Evolutionary conservation across 2,888 invertebrate genomes (phyloP).

Genomic region (Ochropleura plecta): DNA sequence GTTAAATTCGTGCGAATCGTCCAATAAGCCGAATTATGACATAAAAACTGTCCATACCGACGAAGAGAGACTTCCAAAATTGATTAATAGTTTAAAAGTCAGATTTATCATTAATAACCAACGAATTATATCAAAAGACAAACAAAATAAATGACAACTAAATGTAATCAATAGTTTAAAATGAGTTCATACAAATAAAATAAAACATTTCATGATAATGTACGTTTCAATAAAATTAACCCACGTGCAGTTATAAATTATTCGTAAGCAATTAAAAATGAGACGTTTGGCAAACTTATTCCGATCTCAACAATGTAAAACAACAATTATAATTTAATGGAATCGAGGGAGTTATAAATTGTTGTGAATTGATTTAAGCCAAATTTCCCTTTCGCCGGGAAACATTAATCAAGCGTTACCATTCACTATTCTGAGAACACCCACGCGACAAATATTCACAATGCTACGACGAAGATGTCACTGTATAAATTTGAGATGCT

Average conservation of each 20-base stretch:
- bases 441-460: conserved; percentile 65
- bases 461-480: conserved; percentile 54
- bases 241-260: conserved; percentile 38
- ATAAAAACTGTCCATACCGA: background rate
- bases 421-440: conserved; percentile 66
- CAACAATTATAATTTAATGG: conserved; percentile 69
- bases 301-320: conserved; percentile 60
- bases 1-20: too few relatives aligned
- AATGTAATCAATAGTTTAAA: background rate
- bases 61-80: background rate
- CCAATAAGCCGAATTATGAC: too few relatives aligned
- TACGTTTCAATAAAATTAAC: conserved; percentile 8
- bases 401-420: conserved; percentile 72
- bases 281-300: conserved; percentile 61
- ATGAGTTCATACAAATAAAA: background rate
- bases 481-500: conserved; percentile 19
- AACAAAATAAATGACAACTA: background rate
- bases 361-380: conserved; percentile 73
- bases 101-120: too few relatives aligned
- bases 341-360: conserved; percentile 74
- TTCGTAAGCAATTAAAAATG: conserved; percentile 61
- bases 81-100: background rate
- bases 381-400: conserved; percentile 68
- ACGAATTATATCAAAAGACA: background rate
- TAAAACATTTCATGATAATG: background rate